Percentiles rank a stretch among this genome's conserved stretches.
These are phyloP conservation scores for Pygoscelis adeliae DNA, from an alignment of 2,113 vertebrate species.

Conservation along the genomic window DNA sequence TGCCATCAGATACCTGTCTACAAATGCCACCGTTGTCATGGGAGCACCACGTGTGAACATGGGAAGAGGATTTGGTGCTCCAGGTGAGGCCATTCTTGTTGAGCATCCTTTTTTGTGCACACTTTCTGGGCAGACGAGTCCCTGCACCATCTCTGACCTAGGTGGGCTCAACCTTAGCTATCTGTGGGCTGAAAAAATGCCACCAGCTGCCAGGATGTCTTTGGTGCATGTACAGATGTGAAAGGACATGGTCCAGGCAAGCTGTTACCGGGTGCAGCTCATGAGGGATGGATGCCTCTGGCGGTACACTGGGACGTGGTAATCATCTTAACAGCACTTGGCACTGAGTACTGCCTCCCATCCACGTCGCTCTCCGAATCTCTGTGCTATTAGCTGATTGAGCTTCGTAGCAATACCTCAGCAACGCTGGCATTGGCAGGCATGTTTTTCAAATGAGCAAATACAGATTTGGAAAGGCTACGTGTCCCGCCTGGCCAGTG, in stretches of 20 bases:
- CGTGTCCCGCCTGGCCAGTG: not conserved
- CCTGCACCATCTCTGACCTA: not conserved
- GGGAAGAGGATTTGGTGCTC: not conserved
- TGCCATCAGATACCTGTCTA: not conserved
- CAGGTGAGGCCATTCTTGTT: not conserved
- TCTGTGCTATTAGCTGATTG: slow-evolving; percentile 45
- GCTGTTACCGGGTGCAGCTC: not conserved
- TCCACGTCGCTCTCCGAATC: accelerated
- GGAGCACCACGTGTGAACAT: accelerated
- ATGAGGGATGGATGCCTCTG: not conserved
- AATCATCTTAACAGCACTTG: slow-evolving; percentile 23
- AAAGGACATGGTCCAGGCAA: not conserved
- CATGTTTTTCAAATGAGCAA: not conserved
- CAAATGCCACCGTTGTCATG: not conserved
- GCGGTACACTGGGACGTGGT: not conserved
- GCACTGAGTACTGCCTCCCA: not conserved
- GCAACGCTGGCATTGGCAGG: not conserved
- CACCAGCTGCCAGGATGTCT: not conserved
- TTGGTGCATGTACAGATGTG: not conserved
- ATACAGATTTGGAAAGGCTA: not conserved
- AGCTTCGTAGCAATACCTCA: not conserved
- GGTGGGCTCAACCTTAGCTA: not conserved
- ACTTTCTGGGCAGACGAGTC: not conserved
- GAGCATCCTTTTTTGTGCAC: not conserved
- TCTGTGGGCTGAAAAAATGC: not conserved